These are phyloP conservation scores for Drosophila colorata DNA, from an alignment of 2,888 invertebrate genomes.

Conservation along the genomic window DNA sequence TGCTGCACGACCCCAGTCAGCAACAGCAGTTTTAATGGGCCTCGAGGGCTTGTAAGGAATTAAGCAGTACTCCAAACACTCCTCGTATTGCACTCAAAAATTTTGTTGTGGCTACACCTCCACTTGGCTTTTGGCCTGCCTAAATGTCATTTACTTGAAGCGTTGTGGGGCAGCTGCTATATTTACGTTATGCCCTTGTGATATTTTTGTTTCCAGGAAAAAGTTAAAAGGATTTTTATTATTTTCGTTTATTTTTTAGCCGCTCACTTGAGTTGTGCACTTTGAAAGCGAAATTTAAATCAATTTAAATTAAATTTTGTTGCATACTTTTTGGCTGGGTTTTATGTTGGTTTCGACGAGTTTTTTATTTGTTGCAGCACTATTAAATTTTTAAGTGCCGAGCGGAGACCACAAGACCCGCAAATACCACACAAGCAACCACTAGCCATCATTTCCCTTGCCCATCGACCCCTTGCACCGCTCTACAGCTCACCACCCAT, in stretches of 20 bases:
- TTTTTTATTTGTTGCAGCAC: slow-evolving; percentile 63
- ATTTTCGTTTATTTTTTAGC: not conserved
- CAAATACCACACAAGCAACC: slow-evolving; percentile 77
- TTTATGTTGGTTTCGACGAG: slow-evolving; percentile 24
- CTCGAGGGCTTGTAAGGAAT: slow-evolving; percentile 39
- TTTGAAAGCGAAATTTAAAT: slow-evolving; percentile 49
- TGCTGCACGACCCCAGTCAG: not conserved
- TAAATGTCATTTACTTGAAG: slow-evolving; percentile 55
- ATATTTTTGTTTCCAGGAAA: slow-evolving; percentile 12
- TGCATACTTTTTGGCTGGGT: slow-evolving; percentile 46
- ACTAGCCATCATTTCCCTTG: slow-evolving; percentile 38
- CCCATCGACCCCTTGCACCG: not conserved
- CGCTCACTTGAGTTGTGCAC: slow-evolving; percentile 11
- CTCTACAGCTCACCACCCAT: slow-evolving; percentile 10
- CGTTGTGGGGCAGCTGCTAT: slow-evolving; percentile 8
- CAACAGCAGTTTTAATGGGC: slow-evolving; percentile 31
- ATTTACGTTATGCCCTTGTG: slow-evolving; percentile 46
- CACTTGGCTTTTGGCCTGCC: slow-evolving; percentile 47
- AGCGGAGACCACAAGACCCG: slow-evolving; percentile 70
- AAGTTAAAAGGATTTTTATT: slow-evolving; percentile 46
- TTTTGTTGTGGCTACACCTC: slow-evolving; percentile 44
- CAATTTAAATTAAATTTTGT: slow-evolving; percentile 45
- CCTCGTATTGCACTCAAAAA: slow-evolving; percentile 28
- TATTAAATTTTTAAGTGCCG: slow-evolving; percentile 80
- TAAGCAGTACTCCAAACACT: slow-evolving; percentile 27